A percentile compares a stretch with the other conserved stretches of the same genome.
Evolutionary conservation across 1,140 invertebrate genomes (phyloP).

Genomic region (Gryon sp.): DNA sequence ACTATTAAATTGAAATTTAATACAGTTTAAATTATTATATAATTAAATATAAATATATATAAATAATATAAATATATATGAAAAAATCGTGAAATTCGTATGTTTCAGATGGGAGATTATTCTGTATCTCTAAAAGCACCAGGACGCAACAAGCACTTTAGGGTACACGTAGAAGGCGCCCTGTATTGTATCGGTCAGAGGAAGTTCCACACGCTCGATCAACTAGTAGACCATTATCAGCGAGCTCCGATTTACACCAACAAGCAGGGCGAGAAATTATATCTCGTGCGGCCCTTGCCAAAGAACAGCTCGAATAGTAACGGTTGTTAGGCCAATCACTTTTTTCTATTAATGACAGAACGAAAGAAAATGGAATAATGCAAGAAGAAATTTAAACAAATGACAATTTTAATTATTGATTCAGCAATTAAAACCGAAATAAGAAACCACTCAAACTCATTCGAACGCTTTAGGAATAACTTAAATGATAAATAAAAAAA

Average conservation of each 20-base stretch:
- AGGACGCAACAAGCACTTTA: conserved; percentile 98
- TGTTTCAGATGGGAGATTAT: conserved; percentile 95
- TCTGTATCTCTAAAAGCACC: conserved; percentile 99
- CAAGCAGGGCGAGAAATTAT: conserved; percentile 95
- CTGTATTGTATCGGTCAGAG: conserved; percentile 98
- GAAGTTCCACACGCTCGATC: conserved; percentile 96
- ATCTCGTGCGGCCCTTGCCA: conserved; percentile 92
- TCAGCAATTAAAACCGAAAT: conserved; percentile 18
- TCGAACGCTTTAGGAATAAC: conserved; percentile 67
- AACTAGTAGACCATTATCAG: conserved; percentile 99
- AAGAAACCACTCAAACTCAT: conserved; percentile 50
- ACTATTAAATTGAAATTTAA: too few species aligned
- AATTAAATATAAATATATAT: not conserved
- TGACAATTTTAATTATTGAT: conserved; percentile 15
- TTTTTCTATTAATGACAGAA: conserved; percentile 50
- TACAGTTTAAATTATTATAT: not conserved
- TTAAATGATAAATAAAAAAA: conserved; percentile 66
- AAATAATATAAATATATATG: too few species aligned
- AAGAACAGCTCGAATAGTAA: conserved; percentile 82
- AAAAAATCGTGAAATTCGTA: too few species aligned
- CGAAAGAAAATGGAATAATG: conserved; percentile 9
- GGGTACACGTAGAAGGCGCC: conserved; percentile 96
- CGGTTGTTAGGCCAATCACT: conserved; percentile 75
- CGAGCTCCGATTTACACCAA: conserved; percentile 99
- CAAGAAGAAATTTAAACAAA: conserved; percentile 16